phyloP scores from a whole-genome alignment of 2,888 invertebrate genomes.

The Gryllus longicercus region DNA sequence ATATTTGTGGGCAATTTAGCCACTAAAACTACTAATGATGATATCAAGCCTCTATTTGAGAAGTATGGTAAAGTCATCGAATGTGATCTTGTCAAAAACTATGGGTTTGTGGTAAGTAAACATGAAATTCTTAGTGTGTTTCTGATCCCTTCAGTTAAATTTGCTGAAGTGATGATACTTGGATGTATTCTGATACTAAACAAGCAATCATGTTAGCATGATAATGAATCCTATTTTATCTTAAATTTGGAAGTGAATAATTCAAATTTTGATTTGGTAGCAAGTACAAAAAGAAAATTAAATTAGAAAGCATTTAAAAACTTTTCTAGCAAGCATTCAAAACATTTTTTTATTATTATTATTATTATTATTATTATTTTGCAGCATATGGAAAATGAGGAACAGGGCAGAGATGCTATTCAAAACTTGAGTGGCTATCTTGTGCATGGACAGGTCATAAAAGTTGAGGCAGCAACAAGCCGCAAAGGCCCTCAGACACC shows the following conservation, averaged over 20 bases:
- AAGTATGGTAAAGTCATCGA: slow-evolving; percentile 96
- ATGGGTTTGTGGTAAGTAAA: slow-evolving; percentile 82
- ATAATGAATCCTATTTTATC: no score
- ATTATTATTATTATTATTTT: slow-evolving; percentile 43
- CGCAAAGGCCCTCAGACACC: slow-evolving; percentile 84
- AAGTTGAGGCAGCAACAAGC: slow-evolving; percentile 88
- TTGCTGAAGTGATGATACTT: not conserved
- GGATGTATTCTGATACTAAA: no score
- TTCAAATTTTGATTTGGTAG: no score
- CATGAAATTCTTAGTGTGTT: not conserved
- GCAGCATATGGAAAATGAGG: slow-evolving; percentile 89
- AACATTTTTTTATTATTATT: slow-evolving; percentile 42
- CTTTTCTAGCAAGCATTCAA: no score
- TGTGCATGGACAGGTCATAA: slow-evolving; percentile 83
- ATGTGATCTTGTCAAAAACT: slow-evolving; percentile 97
- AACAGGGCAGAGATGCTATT: slow-evolving; percentile 88
- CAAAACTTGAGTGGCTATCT: slow-evolving; percentile 82
- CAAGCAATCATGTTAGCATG: no score
- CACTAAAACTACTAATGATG: slow-evolving; percentile 83
- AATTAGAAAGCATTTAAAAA: no score
- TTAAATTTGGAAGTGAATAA: no score
- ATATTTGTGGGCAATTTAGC: slow-evolving; percentile 97
- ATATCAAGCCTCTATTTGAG: slow-evolving; percentile 90
- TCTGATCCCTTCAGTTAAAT: not conserved
- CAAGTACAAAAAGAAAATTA: no score